These are phyloP conservation scores for Leptodactylus fuscus DNA, from an alignment of 2,113 vertebrate genomes.

Conservation along the genomic window DNA sequence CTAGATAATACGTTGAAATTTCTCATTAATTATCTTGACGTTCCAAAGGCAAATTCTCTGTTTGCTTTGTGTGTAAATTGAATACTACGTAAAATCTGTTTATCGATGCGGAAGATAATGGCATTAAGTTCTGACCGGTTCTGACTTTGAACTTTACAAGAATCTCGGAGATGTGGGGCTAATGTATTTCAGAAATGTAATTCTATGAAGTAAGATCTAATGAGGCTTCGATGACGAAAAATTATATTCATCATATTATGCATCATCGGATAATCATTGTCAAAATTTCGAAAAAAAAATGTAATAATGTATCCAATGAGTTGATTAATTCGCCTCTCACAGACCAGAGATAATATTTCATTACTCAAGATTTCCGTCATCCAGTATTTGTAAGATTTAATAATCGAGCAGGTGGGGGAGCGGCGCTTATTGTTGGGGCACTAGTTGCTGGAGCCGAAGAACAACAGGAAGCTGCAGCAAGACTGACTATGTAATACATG, in stretches of 20 bases:
- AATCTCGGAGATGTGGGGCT: not conserved
- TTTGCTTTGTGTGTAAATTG: constrained; percentile 28
- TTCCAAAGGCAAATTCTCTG: constrained; percentile 35
- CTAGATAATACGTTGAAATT: constrained; percentile 52
- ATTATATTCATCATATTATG: not conserved
- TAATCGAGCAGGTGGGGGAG: too few relatives aligned
- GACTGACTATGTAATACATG: too few relatives aligned
- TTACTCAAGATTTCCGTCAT: too few relatives aligned
- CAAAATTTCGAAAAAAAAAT: not conserved
- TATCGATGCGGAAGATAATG: constrained; percentile 20
- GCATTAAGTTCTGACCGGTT: not conserved
- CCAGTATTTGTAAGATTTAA: too few relatives aligned
- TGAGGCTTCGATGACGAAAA: too few relatives aligned
- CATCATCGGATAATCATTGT: not conserved
- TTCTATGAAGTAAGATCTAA: not conserved
- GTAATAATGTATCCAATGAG: not conserved
- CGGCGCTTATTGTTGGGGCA: too few relatives aligned
- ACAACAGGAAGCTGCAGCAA: too few relatives aligned
- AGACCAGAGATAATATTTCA: too few relatives aligned
- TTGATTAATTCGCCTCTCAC: not conserved
- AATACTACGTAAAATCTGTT: constrained; percentile 29
- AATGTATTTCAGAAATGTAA: not conserved
- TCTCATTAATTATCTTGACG: constrained; percentile 55
- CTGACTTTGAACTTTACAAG: constrained; percentile 3
- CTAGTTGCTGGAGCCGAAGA: too few relatives aligned